Evolutionary conservation across 1,140 invertebrate species (phyloP), one percentile per base, ranked within the genome.

Genomic region (Drosophila seguyi): DNA sequence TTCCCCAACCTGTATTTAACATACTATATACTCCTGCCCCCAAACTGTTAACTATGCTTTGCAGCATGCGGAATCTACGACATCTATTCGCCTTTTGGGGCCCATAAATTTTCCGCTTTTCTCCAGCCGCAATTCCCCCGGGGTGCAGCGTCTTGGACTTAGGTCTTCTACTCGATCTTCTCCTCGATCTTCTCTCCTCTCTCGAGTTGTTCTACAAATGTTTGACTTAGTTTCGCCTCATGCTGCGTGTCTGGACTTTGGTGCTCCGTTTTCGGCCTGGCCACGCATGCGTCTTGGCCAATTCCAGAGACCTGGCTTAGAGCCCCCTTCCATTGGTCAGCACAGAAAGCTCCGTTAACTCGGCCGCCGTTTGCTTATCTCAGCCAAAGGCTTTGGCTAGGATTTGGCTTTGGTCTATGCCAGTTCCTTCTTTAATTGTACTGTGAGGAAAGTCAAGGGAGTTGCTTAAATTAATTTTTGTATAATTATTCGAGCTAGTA

Each of bases 211-310:
- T 83, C 80, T 79, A 87, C 83, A 87, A 87, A 87, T 87, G 85
- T 87, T 88, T 87, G 80, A 87, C 83, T 87, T 87, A 88, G 84
- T 87, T 87, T 88, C 61, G 84, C 56, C 42, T 45, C 61, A 83
- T 69, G 82, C 82, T 88, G 83, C 79, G 83, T 83, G 83, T 65
- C 83, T 87, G 66, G 47, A 42, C 62, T 52, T 53, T 39, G 7
- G 31, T 61, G 38, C 61, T 63, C 27, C 39, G 61, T 61, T 67
- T 67, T 41, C 42, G 47, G 60, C 29, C 47, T 29, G 61, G 66
- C 71, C 83, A 87, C 83, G 83, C 83, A 87, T 87, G 83, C 83
- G 83, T 67, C 57, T 61, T 59, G 31, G 61, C 73, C 84, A 62
- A 69, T 83, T 68, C 61, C 58, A 52, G 27, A 73, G 47, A 58